Evolutionary conservation across 2,113 vertebrate species (phyloP).

Genomic region (Galeopterus variegatus): DNA sequence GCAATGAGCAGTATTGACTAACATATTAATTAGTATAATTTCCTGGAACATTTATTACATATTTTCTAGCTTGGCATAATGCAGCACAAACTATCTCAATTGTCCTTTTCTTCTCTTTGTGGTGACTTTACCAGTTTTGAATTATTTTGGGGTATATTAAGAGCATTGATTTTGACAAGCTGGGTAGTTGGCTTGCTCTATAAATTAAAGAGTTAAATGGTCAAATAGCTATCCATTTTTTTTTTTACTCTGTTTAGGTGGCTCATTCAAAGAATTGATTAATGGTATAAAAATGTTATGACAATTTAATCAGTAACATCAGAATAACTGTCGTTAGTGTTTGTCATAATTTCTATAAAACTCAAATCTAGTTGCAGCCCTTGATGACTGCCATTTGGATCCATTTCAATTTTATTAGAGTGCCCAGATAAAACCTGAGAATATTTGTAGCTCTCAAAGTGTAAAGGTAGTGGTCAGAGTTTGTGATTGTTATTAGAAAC

Average conservation of each 20-base stretch:
- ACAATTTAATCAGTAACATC: conserved; percentile 54
- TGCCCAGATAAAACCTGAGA: neutral
- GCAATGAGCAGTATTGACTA: neutral
- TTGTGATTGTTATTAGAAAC: neutral
- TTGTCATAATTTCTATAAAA: conserved; percentile 35
- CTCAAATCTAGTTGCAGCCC: neutral
- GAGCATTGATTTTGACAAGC: neutral
- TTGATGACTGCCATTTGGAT: neutral
- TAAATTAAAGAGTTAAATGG: neutral
- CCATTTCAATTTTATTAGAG: neutral
- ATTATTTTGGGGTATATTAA: conserved; percentile 48
- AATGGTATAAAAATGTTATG: conserved; percentile 36
- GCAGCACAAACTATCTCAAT: neutral
- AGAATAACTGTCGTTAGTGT: neutral
- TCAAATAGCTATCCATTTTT: conserved; percentile 40
- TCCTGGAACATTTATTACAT: neutral
- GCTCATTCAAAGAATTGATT: conserved; percentile 31
- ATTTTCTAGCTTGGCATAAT: neutral
- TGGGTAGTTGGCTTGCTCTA: neutral
- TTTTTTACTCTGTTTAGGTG: neutral
- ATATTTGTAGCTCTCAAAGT: neutral
- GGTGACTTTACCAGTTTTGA: neutral
- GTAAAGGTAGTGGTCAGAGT: neutral
- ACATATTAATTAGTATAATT: neutral
- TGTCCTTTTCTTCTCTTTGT: neutral